Base-by-base conservation (phyloP, 2,888 invertebrate genomes). In the Pecten maximus region DNA sequence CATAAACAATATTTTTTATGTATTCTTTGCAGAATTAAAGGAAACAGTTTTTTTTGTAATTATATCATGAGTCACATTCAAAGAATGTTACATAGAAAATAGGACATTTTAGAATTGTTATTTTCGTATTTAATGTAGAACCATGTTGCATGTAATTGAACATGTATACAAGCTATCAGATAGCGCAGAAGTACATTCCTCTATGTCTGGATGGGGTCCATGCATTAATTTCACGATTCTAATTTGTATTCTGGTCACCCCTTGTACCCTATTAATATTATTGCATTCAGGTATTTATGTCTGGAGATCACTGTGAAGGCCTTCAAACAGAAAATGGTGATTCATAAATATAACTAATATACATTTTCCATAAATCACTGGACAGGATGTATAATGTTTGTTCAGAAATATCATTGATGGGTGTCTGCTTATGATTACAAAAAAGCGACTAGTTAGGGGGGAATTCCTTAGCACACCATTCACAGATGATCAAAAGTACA, bases 311-410 rank as follows among this genome's bases (percentile, higher is more conserved):
- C 35, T 0, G n/a, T n/a, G 35, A 23, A 74, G 74, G 74, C n/a
- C 0, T 23, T 2, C 54, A 19, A 54, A 8, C n/a, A 54, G 54
- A 54, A 19, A 54, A 19, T 54, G n/a, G 54, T 54, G 54, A 54
- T 54, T 54, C 54, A 54, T 74, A 74, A 35, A 74, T n/a, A 54
- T 23, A 54, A 54, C 74, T 74, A 74, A 74, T 74, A 74, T 74
- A 6, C 28, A 74, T 74, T 15, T 74, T 74, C 15, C 35, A 74
- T 74, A 28, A 74, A 74, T 74, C 74, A 74, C 12, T 74, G 35
- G 0, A 35, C 74, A 74, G 74, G 74, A 35, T 74, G 35, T 74
- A 74, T 15, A 74, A 60, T 35, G 16, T 35, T 12, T 74, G 44
- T 44, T 12, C 44, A 74, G 28, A 74, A 28, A 35, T 74, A 74